phyloP scores from a whole-genome alignment of 2,888 invertebrate species.

The Palloptera scutellata region DNA sequence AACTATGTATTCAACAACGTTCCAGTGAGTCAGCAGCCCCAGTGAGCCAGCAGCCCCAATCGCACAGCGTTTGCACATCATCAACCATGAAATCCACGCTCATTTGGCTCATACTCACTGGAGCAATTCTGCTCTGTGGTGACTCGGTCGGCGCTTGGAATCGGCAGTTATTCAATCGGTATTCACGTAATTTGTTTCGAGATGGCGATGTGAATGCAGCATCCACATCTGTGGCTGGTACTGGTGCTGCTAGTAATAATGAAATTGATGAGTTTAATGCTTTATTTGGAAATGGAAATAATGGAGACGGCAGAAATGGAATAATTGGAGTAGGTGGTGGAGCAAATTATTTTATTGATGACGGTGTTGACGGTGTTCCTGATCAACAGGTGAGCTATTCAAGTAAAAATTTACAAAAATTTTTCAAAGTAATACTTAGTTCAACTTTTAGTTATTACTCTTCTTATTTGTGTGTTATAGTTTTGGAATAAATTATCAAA shows the following conservation, averaged over 20 bases:
- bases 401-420: no score
- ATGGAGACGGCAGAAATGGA: constrained; percentile 1
- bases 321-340: background rate
- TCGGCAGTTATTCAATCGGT: constrained; percentile 80
- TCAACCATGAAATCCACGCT: constrained; percentile 51
- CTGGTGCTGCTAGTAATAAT: constrained; percentile 18
- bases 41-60: no score
- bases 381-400: background rate
- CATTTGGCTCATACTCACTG: constrained; percentile 49
- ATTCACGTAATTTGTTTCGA: constrained; percentile 69
- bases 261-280: constrained; percentile 32
- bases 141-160: constrained; percentile 74
- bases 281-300: constrained; percentile 27
- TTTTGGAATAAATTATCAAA: no score
- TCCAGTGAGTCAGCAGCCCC: no score
- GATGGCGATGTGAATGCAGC: constrained; percentile 16
- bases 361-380: background rate
- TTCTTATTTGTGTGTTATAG: no score
- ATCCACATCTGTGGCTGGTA: constrained; percentile 5
- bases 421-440: no score
- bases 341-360: background rate
- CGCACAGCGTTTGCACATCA: no score
- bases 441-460: no score
- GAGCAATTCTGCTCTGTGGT: constrained; percentile 47
- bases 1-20: no score